These are phyloP conservation scores for Parascotia fuliginaria DNA, from an alignment of 2,888 invertebrate species.

Conservation along the genomic window DNA sequence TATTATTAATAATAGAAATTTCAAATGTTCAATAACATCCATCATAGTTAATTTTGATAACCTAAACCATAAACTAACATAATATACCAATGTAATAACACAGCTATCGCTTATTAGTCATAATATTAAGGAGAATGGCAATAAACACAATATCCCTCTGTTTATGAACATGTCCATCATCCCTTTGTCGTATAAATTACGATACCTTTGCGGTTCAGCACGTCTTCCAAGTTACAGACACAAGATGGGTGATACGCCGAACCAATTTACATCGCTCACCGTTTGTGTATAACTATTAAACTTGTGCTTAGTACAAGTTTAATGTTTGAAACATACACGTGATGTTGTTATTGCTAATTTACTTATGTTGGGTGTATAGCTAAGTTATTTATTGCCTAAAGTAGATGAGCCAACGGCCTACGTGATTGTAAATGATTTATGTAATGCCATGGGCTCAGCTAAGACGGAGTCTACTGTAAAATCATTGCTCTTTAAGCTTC, in stretches of 20 bases:
- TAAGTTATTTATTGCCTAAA: too few relatives aligned
- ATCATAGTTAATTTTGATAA: background rate
- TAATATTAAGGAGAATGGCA: conserved; percentile 13
- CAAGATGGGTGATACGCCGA: background rate
- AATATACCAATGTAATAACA: background rate
- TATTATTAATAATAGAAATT: too few relatives aligned
- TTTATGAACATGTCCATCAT: conserved; percentile 12
- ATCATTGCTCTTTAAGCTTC: too few relatives aligned
- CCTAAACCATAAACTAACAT: conserved; percentile 7
- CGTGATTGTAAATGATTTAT: too few relatives aligned
- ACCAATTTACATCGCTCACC: background rate
- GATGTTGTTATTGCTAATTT: too few relatives aligned
- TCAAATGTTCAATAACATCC: background rate
- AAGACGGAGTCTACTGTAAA: too few relatives aligned
- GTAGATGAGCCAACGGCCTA: too few relatives aligned
- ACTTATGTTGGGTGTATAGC: too few relatives aligned
- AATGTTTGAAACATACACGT: too few relatives aligned
- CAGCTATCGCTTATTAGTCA: conserved; percentile 16
- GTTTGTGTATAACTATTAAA: background rate
- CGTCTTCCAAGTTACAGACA: background rate
- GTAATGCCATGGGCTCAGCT: too few relatives aligned
- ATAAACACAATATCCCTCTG: conserved; percentile 21
- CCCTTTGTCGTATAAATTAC: conserved; percentile 4
- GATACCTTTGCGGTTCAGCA: background rate
- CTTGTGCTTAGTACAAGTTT: too few relatives aligned